phyloP scores from a whole-genome alignment of 2,113 vertebrate species.

The Bungarus multicinctus region DNA sequence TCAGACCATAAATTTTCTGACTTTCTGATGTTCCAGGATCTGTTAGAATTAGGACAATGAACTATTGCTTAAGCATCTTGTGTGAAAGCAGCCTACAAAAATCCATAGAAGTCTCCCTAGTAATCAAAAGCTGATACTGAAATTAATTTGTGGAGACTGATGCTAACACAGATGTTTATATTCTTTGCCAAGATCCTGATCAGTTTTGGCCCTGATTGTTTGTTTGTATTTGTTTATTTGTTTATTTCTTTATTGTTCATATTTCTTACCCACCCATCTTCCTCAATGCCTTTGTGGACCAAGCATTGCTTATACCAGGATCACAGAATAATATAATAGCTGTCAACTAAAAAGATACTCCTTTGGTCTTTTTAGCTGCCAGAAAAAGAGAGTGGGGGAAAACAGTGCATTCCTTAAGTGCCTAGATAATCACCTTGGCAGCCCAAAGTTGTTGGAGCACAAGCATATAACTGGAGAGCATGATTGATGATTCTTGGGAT shows the following conservation, averaged over 20 bases:
- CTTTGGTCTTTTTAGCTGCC: too few relatives aligned
- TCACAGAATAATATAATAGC: neutral
- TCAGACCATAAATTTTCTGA: neutral
- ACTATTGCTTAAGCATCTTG: neutral
- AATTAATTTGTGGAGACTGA: neutral
- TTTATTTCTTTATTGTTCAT: too few relatives aligned
- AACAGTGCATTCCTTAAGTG: too few relatives aligned
- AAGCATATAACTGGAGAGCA: too few relatives aligned
- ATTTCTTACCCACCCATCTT: too few relatives aligned
- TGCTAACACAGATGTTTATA: too few relatives aligned
- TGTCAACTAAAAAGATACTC: too few relatives aligned
- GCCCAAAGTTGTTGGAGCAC: too few relatives aligned
- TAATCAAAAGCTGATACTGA: neutral
- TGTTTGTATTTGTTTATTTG: too few relatives aligned
- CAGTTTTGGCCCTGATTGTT: neutral
- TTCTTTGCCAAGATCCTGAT: neutral
- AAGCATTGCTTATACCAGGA: neutral
- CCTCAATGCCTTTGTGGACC: neutral
- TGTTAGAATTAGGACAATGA: neutral
- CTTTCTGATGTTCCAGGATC: neutral
- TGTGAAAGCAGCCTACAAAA: neutral
- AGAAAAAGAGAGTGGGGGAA: too few relatives aligned
- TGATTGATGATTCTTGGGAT: too few relatives aligned
- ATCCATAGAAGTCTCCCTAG: neutral
- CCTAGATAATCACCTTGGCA: too few relatives aligned